phyloP scores from a whole-genome alignment of 2,797 vertebrate species.

The Acridotheres tristis region DNA sequence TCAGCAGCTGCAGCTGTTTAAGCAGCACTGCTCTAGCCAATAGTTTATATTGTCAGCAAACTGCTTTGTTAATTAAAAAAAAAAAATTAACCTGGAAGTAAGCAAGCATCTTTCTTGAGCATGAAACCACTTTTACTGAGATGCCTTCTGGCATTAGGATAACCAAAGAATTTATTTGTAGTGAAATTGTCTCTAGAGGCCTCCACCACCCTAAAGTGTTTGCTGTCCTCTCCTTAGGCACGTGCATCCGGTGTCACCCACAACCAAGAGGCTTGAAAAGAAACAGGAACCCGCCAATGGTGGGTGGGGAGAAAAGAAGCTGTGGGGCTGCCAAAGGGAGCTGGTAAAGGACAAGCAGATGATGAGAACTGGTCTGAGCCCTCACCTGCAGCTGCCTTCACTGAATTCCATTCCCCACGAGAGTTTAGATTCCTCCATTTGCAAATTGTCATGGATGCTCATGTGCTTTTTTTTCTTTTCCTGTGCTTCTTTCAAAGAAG shows the following conservation, averaged over 20 bases:
- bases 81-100: neutral
- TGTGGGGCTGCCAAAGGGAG: neutral
- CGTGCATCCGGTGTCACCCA: neutral
- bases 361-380: neutral
- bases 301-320: neutral
- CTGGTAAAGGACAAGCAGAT: neutral
- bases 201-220: neutral
- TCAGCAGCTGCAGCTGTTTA: neutral
- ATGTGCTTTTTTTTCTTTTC: neutral
- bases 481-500: neutral
- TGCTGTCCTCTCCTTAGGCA: neutral
- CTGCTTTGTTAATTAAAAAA: neutral
- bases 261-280: neutral
- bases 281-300: neutral
- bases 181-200: neutral
- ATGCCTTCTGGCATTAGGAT: neutral
- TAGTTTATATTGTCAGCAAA: neutral
- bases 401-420: neutral
- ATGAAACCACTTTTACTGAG: neutral
- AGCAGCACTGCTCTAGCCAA: neutral
- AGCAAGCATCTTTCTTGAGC: neutral
- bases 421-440: neutral
- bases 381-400: accelerated
- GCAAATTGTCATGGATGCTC: neutral
- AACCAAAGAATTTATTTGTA: neutral